Evolutionary conservation across 2,113 vertebrate species (phyloP), one percentile per base, ranked within the genome.

Genomic region (Ictalurus punctatus): DNA sequence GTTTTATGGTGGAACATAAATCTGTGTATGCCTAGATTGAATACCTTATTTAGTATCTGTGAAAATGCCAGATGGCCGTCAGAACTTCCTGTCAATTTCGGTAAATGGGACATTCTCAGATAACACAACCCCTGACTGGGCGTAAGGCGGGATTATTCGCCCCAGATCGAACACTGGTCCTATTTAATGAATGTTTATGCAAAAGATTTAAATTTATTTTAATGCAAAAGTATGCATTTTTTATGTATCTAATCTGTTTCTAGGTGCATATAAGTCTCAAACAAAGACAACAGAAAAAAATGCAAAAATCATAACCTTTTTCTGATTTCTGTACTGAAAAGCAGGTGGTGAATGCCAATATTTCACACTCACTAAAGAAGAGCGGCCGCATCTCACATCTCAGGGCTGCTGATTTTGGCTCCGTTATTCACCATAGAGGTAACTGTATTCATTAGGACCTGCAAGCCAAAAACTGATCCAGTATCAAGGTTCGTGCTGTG

Each of bases 401-500:
- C 48, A 13, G 9, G 23, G 14, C 67, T 74, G 81, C 61, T 83
- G 67, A 88, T 74, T 73, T 88, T 88, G 80, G 87, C 87, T 54
- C 19, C 1, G 16, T n/a, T 67, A 25, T 61, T 17, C 81, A 19
- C 40, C 27, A 34, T 30, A n/a, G 59, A 54, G 67, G 76, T 80
- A 63, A 44, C 37, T 61, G 54, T 61, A 30, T 71, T 83, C 80
- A 34, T 84, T 76, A 63, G 69, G 54, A 44, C 81, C 40, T 13
- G 69, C 40, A 71, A 48, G 67, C 80, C 74, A 63, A 76, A 73
- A 73, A 34, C 80, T 27, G 83, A 89, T 85, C 80, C 27, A 2
- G 54, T 88, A 59, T 74, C 34, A 73, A 69, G 80, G 48, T 54
- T 71, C 37, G 87, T 83, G 87, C 87, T 88, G 87, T 17, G 67